Percentiles rank a stretch among this genome's conserved stretches.
Evolutionary conservation across 30 jellyfish, hydroid and myxozoan genomes (phyloP).

Genomic region (Cassiopea andromeda): DNA sequence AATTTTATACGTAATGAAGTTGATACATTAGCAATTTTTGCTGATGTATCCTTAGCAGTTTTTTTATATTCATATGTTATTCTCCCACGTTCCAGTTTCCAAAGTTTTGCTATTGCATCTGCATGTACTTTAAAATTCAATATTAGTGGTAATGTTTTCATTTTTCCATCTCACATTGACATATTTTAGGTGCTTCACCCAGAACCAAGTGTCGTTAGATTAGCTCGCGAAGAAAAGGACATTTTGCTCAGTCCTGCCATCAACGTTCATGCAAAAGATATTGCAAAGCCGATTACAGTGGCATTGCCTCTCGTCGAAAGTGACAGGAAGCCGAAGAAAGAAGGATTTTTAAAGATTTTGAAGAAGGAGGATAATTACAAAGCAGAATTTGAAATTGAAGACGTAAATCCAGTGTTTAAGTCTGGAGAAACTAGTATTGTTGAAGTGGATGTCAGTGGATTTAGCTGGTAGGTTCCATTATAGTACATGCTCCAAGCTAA

Average conservation of each 20-base stretch:
- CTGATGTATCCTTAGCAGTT: no score
- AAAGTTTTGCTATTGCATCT: no score
- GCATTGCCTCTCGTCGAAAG: not conserved
- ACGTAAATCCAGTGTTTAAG: not conserved
- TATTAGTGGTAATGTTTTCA: no score
- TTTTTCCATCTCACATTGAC: not conserved
- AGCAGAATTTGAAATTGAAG: conserved; percentile 3
- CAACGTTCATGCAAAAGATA: not conserved
- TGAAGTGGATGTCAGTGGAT: not conserved
- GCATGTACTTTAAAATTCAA: no score
- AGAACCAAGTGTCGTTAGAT: not conserved
- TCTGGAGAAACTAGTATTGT: not conserved
- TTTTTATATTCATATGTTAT: no score
- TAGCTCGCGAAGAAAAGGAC: not conserved
- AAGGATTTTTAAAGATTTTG: not conserved
- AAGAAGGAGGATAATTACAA: not conserved
- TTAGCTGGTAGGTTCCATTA: not conserved
- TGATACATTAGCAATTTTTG: no score
- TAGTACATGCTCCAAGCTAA: no score
- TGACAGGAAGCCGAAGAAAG: no score
- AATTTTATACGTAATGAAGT: no score
- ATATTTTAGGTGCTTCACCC: not conserved
- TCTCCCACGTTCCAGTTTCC: no score
- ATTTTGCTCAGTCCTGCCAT: not conserved
- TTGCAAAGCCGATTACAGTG: not conserved